These are phyloP conservation scores for Tyrannus savana DNA, from an alignment of 2,113 vertebrate species.

Conservation along the genomic window DNA sequence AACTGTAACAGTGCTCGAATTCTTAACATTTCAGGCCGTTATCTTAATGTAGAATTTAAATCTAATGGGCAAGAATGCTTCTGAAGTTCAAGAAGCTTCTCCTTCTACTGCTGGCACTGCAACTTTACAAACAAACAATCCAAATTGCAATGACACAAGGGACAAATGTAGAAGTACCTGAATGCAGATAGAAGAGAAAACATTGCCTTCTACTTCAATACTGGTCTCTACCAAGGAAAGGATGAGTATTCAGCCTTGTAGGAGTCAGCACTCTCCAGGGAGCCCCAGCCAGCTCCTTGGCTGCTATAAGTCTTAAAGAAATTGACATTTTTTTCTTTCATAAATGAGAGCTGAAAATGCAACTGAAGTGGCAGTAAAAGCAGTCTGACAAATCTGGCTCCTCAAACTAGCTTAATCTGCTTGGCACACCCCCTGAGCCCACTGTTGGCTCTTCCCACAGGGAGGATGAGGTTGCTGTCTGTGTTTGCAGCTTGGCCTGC, in stretches of 20 bases:
- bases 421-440: not conserved
- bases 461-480: not conserved
- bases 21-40: not conserved
- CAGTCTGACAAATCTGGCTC: not conserved
- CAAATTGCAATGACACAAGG: not conserved
- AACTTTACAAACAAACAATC: not conserved
- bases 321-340: not conserved
- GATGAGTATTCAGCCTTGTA: rapidly evolving
- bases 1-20: not conserved
- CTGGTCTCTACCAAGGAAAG: not conserved
- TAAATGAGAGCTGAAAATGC: not conserved
- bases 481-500: not conserved
- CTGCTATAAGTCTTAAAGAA: not conserved
- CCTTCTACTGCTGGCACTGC: not conserved
- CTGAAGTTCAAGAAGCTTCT: not conserved
- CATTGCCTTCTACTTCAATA: not conserved
- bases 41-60: not conserved
- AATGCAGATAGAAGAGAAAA: not conserved
- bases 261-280: not conserved
- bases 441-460: not conserved
- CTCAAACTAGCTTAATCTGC: not conserved
- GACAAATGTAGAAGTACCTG: not conserved
- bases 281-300: not conserved
- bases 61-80: not conserved
- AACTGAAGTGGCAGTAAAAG: not conserved